Percentiles rank a stretch among this genome's conserved stretches.
Conservation (phyloP, 2,113 vertebrate species). For the Pituophis catenifer region DNA sequence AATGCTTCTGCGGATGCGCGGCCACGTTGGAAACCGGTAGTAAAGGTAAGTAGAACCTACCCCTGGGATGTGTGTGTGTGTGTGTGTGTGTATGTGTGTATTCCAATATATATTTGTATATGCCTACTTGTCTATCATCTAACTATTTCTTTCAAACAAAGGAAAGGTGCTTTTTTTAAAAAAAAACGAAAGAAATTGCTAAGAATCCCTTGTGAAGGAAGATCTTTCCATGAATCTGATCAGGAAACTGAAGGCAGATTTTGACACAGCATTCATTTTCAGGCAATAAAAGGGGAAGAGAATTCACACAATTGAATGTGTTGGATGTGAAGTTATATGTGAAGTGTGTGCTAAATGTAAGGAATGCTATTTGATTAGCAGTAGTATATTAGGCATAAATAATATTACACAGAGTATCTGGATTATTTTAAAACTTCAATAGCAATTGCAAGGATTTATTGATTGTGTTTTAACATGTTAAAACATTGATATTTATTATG, state of each 20-base stretch:
- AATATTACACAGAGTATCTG: neutral
- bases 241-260: neutral
- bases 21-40: no score
- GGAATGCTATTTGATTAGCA: neutral
- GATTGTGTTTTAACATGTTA: neutral
- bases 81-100: neutral
- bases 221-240: neutral
- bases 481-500: neutral
- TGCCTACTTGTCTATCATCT: neutral
- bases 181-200: neutral
- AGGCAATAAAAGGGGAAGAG: neutral
- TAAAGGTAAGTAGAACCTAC: no score
- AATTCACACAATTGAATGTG: neutral
- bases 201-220: neutral
- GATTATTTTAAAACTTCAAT: neutral
- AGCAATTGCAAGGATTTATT: neutral
- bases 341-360: neutral
- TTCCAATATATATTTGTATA: neutral
- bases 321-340: neutral
- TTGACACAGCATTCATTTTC: neutral
- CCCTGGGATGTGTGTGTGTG: no score
- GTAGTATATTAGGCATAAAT: neutral
- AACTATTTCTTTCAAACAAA: neutral
- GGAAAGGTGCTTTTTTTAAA: neutral
- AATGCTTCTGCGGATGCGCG: no score